phyloP scores from a whole-genome alignment of 2,797 vertebrate genomes.

The Rhabdophis nuchalis region DNA sequence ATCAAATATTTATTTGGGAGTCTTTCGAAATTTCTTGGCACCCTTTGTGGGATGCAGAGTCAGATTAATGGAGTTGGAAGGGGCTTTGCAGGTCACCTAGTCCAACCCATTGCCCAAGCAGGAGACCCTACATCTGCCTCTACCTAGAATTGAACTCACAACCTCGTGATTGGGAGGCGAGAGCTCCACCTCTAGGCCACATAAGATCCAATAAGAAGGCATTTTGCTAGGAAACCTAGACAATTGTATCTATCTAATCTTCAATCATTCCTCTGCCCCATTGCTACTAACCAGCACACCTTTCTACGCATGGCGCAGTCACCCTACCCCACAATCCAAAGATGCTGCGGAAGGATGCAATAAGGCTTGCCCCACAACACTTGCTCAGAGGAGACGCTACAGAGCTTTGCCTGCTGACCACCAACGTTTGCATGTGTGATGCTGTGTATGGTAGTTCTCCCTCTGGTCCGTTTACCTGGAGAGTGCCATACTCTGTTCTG shows the following conservation, averaged over 20 bases:
- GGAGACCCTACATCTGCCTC: no score
- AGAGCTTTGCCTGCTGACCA: not conserved
- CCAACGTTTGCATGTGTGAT: not conserved
- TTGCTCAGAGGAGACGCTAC: not conserved
- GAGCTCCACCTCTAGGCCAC: no score
- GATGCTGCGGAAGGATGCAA: not conserved
- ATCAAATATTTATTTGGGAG: slow-evolving; percentile 35
- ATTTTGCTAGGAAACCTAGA: not conserved
- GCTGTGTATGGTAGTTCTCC: no score
- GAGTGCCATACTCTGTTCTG: no score
- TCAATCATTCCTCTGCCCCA: not conserved
- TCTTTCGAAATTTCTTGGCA: slow-evolving; percentile 40
- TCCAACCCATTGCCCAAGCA: no score
- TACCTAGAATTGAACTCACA: no score
- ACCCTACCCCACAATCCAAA: not conserved
- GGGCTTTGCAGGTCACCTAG: no score
- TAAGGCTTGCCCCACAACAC: not conserved
- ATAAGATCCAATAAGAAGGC: not conserved
- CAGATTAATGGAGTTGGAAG: no score
- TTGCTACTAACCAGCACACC: not conserved
- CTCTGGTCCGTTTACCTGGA: no score
- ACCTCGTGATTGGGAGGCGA: no score
- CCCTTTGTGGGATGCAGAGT: not conserved
- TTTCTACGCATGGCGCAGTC: not conserved
- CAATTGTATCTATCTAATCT: not conserved